Conservation (phyloP, 1,140 invertebrate species). For the Anastrepha obliqua region DNA sequence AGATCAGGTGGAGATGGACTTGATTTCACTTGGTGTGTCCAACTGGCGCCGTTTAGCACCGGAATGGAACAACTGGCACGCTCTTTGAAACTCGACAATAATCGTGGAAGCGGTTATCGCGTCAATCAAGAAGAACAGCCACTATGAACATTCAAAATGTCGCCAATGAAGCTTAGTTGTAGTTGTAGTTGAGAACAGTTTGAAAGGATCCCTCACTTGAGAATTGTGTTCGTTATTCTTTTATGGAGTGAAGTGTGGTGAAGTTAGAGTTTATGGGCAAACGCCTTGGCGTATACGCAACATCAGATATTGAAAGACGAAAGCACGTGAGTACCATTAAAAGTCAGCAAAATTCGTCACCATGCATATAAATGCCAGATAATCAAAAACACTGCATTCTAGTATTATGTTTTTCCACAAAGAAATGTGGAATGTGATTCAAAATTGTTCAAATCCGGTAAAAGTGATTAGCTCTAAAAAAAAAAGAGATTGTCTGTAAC, state of each 20-base stretch:
- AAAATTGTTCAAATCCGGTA: too few relatives aligned
- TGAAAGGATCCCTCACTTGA: background rate
- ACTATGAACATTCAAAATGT: background rate
- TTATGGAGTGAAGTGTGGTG: background rate
- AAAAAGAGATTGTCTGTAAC: too few relatives aligned
- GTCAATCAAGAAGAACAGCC: background rate
- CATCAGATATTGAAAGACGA: background rate
- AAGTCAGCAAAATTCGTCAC: background rate
- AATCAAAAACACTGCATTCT: too few relatives aligned
- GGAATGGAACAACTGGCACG: too few relatives aligned
- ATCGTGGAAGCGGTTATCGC: too few relatives aligned
- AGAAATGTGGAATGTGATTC: too few relatives aligned
- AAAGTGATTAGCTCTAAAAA: too few relatives aligned
- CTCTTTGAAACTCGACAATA: too few relatives aligned
- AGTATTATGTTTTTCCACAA: too few relatives aligned
- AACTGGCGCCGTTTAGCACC: too few relatives aligned
- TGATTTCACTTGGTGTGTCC: too few relatives aligned
- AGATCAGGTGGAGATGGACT: too few relatives aligned
- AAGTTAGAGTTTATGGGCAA: background rate
- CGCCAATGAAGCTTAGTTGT: background rate
- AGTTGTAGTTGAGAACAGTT: background rate
- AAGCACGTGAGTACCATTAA: constrained; percentile 5
- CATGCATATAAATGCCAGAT: background rate
- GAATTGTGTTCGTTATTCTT: background rate
- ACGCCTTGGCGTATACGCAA: constrained; percentile 33